These are phyloP conservation scores for Lepisosteus oculatus DNA, from an alignment of 2,113 vertebrate genomes.

Conservation along the genomic window DNA sequence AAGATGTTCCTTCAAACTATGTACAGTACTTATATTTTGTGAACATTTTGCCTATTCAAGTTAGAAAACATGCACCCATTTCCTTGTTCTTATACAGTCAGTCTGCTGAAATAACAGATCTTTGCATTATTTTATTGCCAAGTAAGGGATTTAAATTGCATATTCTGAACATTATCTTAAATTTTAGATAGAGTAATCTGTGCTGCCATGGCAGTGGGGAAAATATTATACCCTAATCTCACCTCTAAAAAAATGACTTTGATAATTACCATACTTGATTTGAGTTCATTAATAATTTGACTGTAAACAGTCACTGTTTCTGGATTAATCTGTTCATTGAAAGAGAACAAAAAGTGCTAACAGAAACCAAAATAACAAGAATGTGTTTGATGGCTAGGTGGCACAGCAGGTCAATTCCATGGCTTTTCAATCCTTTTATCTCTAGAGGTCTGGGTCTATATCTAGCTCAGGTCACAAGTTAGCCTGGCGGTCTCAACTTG, in stretches of 20 bases:
- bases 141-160: conserved; percentile 22
- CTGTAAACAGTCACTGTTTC: background rate
- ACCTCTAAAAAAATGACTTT: conserved; percentile 20
- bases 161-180: conserved; percentile 35
- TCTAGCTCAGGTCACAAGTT: background rate
- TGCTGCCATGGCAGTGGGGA: conserved; percentile 40
- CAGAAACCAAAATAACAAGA: background rate
- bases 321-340: background rate
- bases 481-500: background rate
- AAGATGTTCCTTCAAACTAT: no score
- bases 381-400: background rate
- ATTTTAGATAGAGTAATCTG: conserved; percentile 37
- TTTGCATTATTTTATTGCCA: conserved; percentile 29
- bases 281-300: no score
- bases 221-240: conserved; percentile 38
- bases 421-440: no score
- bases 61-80: background rate
- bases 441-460: background rate
- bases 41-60: no score
- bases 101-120: no score
- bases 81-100: background rate
- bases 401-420: no score
- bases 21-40: no score
- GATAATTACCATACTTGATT: background rate
- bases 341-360: background rate